Evolutionary conservation across 2,113 vertebrate species (phyloP), one percentile per base, ranked within the genome.

Genomic region (Grammomys dolichurus): DNA sequence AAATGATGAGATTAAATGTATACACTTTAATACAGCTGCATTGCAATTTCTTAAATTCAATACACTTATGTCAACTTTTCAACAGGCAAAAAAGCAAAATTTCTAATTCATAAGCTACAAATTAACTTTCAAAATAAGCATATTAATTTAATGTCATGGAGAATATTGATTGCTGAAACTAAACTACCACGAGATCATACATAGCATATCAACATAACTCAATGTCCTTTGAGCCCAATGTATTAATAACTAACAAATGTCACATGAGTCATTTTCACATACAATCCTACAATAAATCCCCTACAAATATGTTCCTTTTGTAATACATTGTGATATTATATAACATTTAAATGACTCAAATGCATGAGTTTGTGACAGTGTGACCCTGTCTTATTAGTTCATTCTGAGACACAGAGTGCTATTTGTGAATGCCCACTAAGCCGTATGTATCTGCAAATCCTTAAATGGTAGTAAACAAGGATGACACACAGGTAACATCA

Each of bases 121-220:
- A 88, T 75, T 81, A 69, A 76, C 67, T 82, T 94, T 87, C 4
- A 82, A 91, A 91, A 75, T 88, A 88, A 75, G 2, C 19, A 75
- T 43, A 88, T 54, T 90, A 65, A 87, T 54, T 77, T 24, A 87
- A 73, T 33, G 22, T 81, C 22, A 91, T 73, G 10, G 33, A 72
- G 33, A 40, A 75, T 67, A 72, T 40, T 87, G 67, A 28, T 75
- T 88, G 26, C 16, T 77, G 6, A 48, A 88, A 76, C 9, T 26
- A 60, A 82, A 60, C n/a, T 82, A 77, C 3, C 17, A n/a, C 75
- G 10, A 48, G 75, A 48, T 88, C 40, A 82, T 72, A 65, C 84
- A 24, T 17, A 40, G 10, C 3, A 11, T 54, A 75, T 58, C n/a
- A n/a, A 26, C 48, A 72, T n/a, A 75, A n/a, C 65, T 65, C 54